Evolutionary conservation across 2,797 vertebrate species (phyloP), one percentile per base, ranked within the genome.

Genomic region (Clarias platycephalus): DNA sequence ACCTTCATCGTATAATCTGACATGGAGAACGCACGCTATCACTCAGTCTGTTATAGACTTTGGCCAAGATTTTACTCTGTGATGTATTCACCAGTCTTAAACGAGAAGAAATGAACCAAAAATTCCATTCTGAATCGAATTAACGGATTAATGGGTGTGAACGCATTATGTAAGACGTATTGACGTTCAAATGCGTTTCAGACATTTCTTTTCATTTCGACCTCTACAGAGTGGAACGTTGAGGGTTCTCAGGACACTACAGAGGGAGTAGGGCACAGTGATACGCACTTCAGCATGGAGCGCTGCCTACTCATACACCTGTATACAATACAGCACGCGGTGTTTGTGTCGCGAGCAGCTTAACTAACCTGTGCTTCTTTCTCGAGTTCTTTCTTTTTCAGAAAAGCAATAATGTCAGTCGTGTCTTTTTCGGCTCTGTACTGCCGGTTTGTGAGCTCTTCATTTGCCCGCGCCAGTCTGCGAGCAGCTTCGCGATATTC

Each of bases 301-400:
- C 57, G 5, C 75, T n/a, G 37, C 37, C 37, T 40, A n/a, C 31
- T 78, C 10, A n/a, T 3, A 5, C 60, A 66, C 77, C 77, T 64
- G 37, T 15, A 20, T 16, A 18, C 53, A 8, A 20, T 2, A 0
- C 5, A n/a, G 53, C 55, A 20, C 28, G 74, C 53, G n/a, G 22
- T 0, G 24, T 26, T 55, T 72, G 49, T 6, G n/a, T 28, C 55
- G 20, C 31, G 20, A 60, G 0, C 58, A 16, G 34, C 13, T 13
- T 79, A 26, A 66, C 84, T 16, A 18, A 97, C 96, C 95, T 94
- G 89, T 53, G 94, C 91, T 60, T 96, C 95, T 86, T 95, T 95
- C 18, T 94, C 92, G 0, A 68, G 84, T 40, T 95, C 93, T 53
- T 92, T 93, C 83, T 80, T 93, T 87, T 92, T 94, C 84, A 96